Percentiles rank a stretch among this genome's conserved stretches.
phyloP scores from a whole-genome alignment of 64 coral and sea anemone species.

The Platygyra sinensis region DNA sequence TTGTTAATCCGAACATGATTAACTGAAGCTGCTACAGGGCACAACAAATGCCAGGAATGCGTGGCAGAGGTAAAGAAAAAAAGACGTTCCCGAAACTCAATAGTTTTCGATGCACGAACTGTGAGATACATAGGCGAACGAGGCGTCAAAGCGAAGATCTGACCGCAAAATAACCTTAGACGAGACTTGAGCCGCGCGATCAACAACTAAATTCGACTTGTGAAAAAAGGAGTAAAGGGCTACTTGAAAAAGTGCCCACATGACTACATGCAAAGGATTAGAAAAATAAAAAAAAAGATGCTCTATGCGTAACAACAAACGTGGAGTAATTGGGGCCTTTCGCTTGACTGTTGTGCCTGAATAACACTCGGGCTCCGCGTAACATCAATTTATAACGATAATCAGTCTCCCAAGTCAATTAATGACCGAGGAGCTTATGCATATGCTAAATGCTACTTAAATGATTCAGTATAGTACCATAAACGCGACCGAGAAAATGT shows the following conservation, averaged over 20 bases:
- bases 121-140: too few relatives aligned
- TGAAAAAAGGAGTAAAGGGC: too few relatives aligned
- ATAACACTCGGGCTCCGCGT: background rate
- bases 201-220: too few relatives aligned
- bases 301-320: background rate
- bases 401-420: conserved; percentile 23
- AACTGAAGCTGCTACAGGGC: too few relatives aligned
- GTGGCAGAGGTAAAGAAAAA: too few relatives aligned
- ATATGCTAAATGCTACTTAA: conserved; percentile 20
- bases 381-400: conserved; percentile 17
- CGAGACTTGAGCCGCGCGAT: too few relatives aligned
- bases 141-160: too few relatives aligned
- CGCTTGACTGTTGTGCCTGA: background rate
- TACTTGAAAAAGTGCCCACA: conserved; percentile 27
- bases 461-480: conserved; percentile 27
- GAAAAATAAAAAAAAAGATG: conserved; percentile 5
- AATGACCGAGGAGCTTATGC: conserved; percentile 8
- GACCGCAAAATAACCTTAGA: too few relatives aligned
- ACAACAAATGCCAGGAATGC: too few relatives aligned
- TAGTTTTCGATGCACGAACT: too few relatives aligned
- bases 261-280: conserved; percentile 15
- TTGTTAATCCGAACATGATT: too few relatives aligned
- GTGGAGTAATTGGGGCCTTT: conserved; percentile 16
- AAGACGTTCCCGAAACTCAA: too few relatives aligned
- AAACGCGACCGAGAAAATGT: conserved; percentile 7